phyloP scores from a whole-genome alignment of 2,888 invertebrate genomes.

The Ichneumoninae sp. region DNA sequence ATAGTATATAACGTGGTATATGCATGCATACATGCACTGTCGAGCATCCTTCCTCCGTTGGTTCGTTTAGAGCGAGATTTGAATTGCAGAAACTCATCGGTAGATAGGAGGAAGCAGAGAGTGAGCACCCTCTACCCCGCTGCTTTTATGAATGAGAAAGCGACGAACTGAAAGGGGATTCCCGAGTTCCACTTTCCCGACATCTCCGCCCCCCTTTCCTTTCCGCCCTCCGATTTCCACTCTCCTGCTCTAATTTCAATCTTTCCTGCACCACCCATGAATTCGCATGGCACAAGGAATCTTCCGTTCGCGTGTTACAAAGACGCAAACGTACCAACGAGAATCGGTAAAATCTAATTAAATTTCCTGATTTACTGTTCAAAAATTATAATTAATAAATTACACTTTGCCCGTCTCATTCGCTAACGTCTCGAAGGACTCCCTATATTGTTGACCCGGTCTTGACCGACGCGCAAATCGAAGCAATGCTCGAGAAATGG shows the following conservation, averaged over 20 bases:
- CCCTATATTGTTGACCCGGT: conserved; percentile 33
- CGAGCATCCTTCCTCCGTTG: conserved; percentile 46
- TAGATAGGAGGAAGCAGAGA: conserved; percentile 36
- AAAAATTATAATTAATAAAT: background rate
- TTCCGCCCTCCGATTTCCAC: conserved; percentile 40
- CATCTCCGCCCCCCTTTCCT: conserved; percentile 18
- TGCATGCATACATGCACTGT: conserved; percentile 15
- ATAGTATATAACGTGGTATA: conserved; percentile 1
- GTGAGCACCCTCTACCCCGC: conserved; percentile 36
- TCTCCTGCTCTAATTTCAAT: conserved; percentile 56
- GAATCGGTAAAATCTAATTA: background rate
- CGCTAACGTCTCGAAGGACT: conserved; percentile 21
- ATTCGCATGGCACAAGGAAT: conserved; percentile 39
- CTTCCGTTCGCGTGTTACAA: background rate
- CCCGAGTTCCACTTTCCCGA: conserved; percentile 54
- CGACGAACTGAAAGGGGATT: conserved; percentile 67
- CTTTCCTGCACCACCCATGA: conserved; percentile 45
- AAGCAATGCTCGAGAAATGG: conserved; percentile 51
- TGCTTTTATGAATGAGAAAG: conserved; percentile 69
- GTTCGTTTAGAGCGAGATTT: conserved; percentile 60
- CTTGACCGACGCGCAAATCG: conserved; percentile 2
- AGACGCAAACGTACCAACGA: background rate
- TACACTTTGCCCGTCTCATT: background rate
- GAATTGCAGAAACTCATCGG: conserved; percentile 66
- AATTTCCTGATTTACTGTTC: background rate